A percentile compares a stretch with the other conserved stretches of the same genome.
Conservation (phyloP, 2,888 invertebrate genomes). For the Dynastes tityus region DNA sequence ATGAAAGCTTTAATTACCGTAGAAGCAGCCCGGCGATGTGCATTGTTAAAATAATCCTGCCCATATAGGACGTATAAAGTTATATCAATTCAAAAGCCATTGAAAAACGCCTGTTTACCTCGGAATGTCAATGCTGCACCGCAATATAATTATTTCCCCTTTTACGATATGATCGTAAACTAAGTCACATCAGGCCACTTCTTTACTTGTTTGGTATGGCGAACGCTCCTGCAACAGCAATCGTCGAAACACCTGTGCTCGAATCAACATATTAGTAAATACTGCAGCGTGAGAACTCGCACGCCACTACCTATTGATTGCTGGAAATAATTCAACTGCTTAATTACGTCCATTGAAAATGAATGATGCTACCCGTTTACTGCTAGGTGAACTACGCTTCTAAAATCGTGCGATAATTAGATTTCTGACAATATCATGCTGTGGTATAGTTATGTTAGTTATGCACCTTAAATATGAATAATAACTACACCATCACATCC, state of each 20-base stretch:
- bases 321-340: slow-evolving; percentile 49
- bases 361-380: slow-evolving; percentile 29
- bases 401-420: slow-evolving; percentile 20
- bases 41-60: slow-evolving; percentile 48
- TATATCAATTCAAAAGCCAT: slow-evolving; percentile 50
- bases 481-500: no score
- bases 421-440: not conserved
- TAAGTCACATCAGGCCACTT: slow-evolving; percentile 55
- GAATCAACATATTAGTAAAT: slow-evolving; percentile 54
- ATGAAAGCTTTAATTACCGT: slow-evolving; percentile 43
- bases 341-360: slow-evolving; percentile 47
- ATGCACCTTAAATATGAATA: no score
- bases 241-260: slow-evolving; percentile 54
- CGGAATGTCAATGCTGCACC: slow-evolving; percentile 55
- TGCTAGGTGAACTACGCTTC: not conserved
- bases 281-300: slow-evolving; percentile 55
- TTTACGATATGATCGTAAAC: slow-evolving; percentile 55
- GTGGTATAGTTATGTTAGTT: no score
- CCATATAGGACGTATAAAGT: slow-evolving; percentile 49
- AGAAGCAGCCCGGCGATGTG: slow-evolving; percentile 30
- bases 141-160: slow-evolving; percentile 55
- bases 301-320: slow-evolving; percentile 49
- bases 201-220: slow-evolving; percentile 38
- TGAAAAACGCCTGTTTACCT: slow-evolving; percentile 50
- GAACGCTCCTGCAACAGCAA: slow-evolving; percentile 48